Base-by-base conservation (phyloP, 1,140 invertebrate species). In the Matsumurasca onukii region DNA sequence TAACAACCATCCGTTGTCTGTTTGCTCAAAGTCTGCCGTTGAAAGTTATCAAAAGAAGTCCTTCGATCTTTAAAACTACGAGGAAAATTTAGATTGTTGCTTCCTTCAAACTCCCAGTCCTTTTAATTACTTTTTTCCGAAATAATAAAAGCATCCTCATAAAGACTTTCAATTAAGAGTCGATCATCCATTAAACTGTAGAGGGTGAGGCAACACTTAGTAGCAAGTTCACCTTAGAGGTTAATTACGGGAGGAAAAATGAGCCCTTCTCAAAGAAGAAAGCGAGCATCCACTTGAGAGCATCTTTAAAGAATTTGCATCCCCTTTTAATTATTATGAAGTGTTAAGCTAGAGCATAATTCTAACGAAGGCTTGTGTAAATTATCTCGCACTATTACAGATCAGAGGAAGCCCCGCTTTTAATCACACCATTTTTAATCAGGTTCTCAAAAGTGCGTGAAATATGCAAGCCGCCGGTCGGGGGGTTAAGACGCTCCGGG, bases 241-340 rank as follows among this genome's bases (percentile, higher is more conserved):
- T 59, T 59, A 29, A 22, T 24, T 22, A 27, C 25, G 30, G 15
- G 25, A 27, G 30, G 55, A 59, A 59, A 59, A 59, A 59, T 24
- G 55, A 59, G 15, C 55, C 24, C 55, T 59, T 59, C n/a, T n/a
- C n/a, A n/a, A n/a, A 29, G 24, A 27, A 59, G 34, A 59, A 29
- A 59, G 25, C 55, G 55, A 22, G 49, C 34, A 39, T n/a, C 25
- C 55, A 59, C 55, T 59, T 59, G 55, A 59, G 30, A 27, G 55
- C 24, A 59, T 59, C 30, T 29, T 27, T 29, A 59, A 59, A 59
- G 55, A 59, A 59, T 59, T 59, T 59, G 22, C 55, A 59, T 59
- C 55, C 55, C 55, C 55, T 59, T 59, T 59, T 59, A 59, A 59
- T 59, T 59, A 59, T 59, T 27, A 59, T 59, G 55, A 59, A 59